phyloP scores from a whole-genome alignment of 2,113 vertebrate genomes.

The Oryzias curvinotus region DNA sequence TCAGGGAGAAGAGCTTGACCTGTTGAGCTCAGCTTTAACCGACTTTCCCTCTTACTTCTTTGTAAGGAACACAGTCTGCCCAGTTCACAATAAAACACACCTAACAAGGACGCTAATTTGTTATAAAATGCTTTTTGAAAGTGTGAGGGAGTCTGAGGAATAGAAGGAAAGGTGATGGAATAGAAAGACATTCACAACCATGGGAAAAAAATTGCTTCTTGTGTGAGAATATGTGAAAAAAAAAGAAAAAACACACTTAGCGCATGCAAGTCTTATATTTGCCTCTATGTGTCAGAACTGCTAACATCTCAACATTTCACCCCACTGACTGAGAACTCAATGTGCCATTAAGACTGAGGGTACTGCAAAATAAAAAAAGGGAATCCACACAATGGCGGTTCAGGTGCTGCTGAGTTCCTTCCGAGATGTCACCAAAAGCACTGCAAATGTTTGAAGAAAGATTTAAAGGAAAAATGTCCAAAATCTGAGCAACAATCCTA shows the following conservation, averaged over 20 bases:
- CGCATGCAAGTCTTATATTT: not conserved
- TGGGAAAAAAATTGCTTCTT: constrained; percentile 6
- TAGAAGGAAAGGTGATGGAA: not conserved
- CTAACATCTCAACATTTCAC: constrained; percentile 6
- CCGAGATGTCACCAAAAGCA: constrained; percentile 1
- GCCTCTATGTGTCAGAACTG: not conserved
- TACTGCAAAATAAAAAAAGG: not conserved
- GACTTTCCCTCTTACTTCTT: constrained; percentile 7
- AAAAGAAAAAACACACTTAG: not conserved
- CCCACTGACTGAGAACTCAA: not conserved
- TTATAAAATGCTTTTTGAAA: constrained; percentile 40
- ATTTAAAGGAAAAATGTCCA: not conserved
- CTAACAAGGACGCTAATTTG: constrained; percentile 50
- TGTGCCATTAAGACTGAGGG: not conserved
- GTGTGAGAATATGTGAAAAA: not conserved
- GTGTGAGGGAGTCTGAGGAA: constrained; percentile 9
- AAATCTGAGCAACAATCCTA: not conserved
- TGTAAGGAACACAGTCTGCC: constrained; percentile 13
- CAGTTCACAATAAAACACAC: constrained; percentile 27
- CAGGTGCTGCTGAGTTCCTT: not conserved
- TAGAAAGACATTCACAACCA: not conserved
- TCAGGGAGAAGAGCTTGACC: too few relatives aligned
- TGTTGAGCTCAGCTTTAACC: constrained; percentile 15
- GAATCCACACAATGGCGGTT: not conserved
- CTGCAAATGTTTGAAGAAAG: not conserved